Percentiles rank a stretch among this genome's conserved stretches.
phyloP scores from a whole-genome alignment of 2,797 vertebrate species.

The Lacerta bilineata region DNA sequence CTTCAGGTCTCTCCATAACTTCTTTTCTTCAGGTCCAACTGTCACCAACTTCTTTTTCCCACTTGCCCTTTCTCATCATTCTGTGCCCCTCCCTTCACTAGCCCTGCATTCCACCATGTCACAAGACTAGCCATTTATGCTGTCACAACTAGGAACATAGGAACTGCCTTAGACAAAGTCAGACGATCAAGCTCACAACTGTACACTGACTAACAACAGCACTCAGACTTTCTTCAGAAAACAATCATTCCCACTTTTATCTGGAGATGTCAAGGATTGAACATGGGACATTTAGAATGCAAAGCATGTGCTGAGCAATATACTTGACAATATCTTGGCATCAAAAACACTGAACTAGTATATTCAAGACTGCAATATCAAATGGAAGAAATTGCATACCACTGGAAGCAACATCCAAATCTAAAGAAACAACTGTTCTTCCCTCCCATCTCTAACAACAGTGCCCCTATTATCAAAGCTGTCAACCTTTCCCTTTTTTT shows the following conservation, averaged over 20 bases:
- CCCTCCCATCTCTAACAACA: neutral
- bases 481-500: too few relatives aligned
- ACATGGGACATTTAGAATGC: neutral
- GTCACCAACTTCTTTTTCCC: neutral
- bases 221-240: neutral
- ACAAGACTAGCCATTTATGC: neutral
- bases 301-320: neutral
- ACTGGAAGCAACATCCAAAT: neutral
- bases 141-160: neutral
- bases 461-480: neutral
- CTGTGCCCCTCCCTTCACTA: neutral
- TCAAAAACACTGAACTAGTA: neutral
- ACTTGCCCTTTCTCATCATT: neutral
- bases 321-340: neutral
- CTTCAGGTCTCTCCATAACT: neutral
- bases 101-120: neutral
- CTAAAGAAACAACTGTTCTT: neutral
- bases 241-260: neutral
- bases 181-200: neutral
- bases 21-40: neutral
- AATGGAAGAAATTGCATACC: neutral
- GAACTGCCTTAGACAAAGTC: neutral
- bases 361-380: neutral
- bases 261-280: neutral
- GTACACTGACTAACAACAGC: neutral